Conservation (phyloP, 2,113 vertebrate genomes). For the Mesocricetus auratus region DNA sequence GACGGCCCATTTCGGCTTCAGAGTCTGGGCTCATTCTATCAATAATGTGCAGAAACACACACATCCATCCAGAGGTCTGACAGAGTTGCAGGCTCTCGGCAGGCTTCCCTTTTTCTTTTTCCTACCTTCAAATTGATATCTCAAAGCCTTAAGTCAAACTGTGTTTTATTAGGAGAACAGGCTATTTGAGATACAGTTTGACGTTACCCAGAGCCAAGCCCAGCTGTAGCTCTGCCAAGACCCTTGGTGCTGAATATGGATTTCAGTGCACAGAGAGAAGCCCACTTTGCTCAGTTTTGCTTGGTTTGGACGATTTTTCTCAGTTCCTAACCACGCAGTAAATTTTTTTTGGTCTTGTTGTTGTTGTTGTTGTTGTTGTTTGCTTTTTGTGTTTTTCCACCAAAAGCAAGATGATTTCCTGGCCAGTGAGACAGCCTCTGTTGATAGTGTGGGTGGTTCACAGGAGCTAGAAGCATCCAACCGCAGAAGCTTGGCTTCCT, state of each 20-base stretch:
- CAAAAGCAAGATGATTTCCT: slow-evolving; percentile 81
- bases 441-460: slow-evolving; percentile 80
- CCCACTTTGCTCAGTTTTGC: slow-evolving; percentile 77
- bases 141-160: slow-evolving; percentile 74
- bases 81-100: not conserved
- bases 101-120: not conserved
- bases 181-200: slow-evolving; percentile 68
- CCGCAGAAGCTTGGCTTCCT: slow-evolving; percentile 79
- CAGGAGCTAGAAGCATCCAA: slow-evolving; percentile 82
- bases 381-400: slow-evolving; percentile 17
- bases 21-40: slow-evolving; percentile 82
- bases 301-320: slow-evolving; percentile 85
- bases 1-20: slow-evolving; percentile 83
- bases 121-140: slow-evolving; percentile 65
- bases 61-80: slow-evolving; percentile 24
- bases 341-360: not conserved
- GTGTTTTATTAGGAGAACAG: slow-evolving; percentile 78
- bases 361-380: not conserved
- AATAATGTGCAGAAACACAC: slow-evolving; percentile 65
- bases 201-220: slow-evolving; percentile 77
- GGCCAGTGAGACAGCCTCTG: slow-evolving; percentile 77
- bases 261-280: slow-evolving; percentile 75
- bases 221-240: slow-evolving; percentile 81
- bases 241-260: slow-evolving; percentile 84
- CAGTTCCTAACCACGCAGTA: slow-evolving; percentile 76